These are phyloP conservation scores for Drosophila falleni DNA, from an alignment of 2,888 invertebrate genomes.

Conservation along the genomic window DNA sequence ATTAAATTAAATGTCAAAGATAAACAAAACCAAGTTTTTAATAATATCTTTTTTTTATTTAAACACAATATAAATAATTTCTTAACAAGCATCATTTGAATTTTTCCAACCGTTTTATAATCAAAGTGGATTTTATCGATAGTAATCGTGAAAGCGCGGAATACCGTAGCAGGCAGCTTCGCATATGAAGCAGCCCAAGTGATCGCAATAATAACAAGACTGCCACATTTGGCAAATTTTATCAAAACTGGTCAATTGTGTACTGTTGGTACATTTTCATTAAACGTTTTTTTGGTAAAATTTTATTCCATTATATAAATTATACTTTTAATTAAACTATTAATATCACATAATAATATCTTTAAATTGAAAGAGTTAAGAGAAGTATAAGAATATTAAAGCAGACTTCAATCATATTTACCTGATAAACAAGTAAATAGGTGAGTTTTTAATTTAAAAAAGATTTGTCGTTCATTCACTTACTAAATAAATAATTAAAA, in stretches of 20 bases:
- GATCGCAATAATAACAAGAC: conserved; percentile 4
- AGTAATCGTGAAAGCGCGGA: not conserved
- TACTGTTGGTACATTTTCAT: not conserved
- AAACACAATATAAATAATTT: not conserved
- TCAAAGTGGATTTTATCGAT: not conserved
- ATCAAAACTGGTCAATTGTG: not conserved
- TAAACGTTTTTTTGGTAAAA: no score
- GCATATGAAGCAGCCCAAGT: not conserved
- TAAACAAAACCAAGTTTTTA: not conserved
- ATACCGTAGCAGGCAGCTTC: conserved; percentile 3
- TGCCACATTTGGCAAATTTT: not conserved
- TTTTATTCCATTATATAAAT: no score
- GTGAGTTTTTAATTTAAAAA: no score
- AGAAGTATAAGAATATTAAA: no score
- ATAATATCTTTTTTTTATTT: not conserved
- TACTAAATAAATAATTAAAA: no score
- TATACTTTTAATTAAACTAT: no score
- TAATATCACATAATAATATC: no score
- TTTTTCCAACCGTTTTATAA: not conserved
- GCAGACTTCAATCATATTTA: no score
- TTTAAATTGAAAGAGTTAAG: no score
- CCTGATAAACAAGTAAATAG: no score
- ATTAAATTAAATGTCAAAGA: not conserved
- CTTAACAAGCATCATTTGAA: not conserved
- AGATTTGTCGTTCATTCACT: no score